Evolutionary conservation across 2,797 vertebrate genomes (phyloP).

Genomic region (Acanthornis magna): DNA sequence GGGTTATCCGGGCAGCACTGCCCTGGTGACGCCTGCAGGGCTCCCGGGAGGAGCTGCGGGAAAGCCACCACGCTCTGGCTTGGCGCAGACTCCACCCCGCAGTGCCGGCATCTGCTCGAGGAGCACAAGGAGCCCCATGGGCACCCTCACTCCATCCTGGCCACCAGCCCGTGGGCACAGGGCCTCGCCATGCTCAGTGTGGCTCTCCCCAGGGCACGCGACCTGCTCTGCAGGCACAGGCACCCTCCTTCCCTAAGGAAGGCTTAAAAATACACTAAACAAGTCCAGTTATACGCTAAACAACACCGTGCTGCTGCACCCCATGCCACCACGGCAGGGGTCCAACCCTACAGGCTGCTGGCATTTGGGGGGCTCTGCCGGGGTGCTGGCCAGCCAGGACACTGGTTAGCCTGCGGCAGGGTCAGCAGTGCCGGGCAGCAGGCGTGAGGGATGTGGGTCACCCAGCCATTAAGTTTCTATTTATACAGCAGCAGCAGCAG

Average conservation of each 20-base stretch:
- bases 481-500: conserved; percentile 31
- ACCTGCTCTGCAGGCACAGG: neutral
- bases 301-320: fast-evolving
- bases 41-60: neutral
- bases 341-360: neutral
- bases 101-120: fast-evolving
- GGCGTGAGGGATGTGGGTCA: conserved; percentile 39
- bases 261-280: neutral
- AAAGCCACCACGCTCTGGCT: neutral
- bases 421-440: neutral
- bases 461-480: conserved; percentile 41
- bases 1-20: neutral
- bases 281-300: neutral
- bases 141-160: neutral
- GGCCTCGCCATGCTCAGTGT: fast-evolving
- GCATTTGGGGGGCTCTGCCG: neutral
- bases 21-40: neutral
- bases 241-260: neutral
- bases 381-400: fast-evolving
- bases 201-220: fast-evolving
- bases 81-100: neutral
- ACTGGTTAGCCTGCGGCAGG: neutral
- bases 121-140: neutral
- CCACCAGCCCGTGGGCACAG: fast-evolving
- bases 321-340: fast-evolving